phyloP scores from a whole-genome alignment of 2,888 invertebrate genomes.

The Cheiracanthium punctorium region DNA sequence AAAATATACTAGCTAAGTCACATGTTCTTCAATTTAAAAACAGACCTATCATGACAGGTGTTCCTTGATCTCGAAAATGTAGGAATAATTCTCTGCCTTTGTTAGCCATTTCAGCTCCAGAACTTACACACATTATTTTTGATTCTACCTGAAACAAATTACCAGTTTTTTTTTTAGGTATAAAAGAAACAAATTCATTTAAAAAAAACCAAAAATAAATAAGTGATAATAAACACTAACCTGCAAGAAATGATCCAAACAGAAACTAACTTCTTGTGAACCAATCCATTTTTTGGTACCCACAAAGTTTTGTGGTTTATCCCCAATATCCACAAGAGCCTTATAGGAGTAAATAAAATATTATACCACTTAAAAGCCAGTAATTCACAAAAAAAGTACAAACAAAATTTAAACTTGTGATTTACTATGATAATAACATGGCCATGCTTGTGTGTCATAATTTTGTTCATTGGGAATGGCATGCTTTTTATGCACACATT shows the following conservation, averaged over 20 bases:
- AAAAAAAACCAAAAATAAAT: background rate
- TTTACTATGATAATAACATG: no score
- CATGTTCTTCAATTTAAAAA: slow-evolving; percentile 35
- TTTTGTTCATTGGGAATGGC: no score
- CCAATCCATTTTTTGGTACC: slow-evolving; percentile 98
- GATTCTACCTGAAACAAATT: slow-evolving; percentile 78
- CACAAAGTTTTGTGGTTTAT: slow-evolving; percentile 90
- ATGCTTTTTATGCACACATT: no score
- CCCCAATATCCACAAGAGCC: slow-evolving; percentile 94
- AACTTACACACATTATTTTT: slow-evolving; percentile 89
- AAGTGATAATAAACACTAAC: slow-evolving; percentile 73
- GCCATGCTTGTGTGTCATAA: no score
- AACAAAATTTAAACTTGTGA: no score
- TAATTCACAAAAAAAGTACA: no score
- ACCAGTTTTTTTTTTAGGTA: background rate
- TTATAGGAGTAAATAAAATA: no score
- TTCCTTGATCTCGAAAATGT: slow-evolving; percentile 95
- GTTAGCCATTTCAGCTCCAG: slow-evolving; percentile 87
- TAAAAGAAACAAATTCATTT: background rate
- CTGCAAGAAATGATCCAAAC: slow-evolving; percentile 84
- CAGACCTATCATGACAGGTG: slow-evolving; percentile 98
- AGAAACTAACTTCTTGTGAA: slow-evolving; percentile 88
- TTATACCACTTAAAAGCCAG: no score
- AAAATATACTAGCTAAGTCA: no score
- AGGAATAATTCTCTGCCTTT: slow-evolving; percentile 88